A percentile compares a stretch with the other conserved stretches of the same genome.
Conservation (phyloP, 2,113 vertebrate genomes). For the Tachuris rubrigastra region DNA sequence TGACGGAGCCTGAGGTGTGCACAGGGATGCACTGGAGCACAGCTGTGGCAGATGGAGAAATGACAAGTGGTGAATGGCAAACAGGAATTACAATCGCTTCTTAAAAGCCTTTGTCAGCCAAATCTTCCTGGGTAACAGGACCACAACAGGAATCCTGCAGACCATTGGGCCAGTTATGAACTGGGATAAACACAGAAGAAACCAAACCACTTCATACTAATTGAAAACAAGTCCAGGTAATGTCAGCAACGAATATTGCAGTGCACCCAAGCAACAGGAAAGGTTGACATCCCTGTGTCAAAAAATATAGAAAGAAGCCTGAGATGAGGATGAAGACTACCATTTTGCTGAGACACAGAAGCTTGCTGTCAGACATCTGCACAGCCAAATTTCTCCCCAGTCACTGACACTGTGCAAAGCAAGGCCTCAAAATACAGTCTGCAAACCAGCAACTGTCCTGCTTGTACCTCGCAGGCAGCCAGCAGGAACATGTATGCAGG, state of each 20-base stretch:
- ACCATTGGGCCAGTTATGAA: not conserved
- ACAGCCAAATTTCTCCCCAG: accelerated
- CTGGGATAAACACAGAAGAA: not conserved
- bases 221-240: not conserved
- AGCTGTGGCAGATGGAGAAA: not conserved
- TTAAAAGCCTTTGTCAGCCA: not conserved
- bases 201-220: not conserved
- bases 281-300: not conserved
- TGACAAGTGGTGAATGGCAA: not conserved
- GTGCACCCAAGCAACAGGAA: not conserved
- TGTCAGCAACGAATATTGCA: not conserved
- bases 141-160: not conserved
- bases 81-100: not conserved
- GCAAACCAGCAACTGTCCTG: not conserved
- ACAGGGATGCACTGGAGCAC: not conserved
- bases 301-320: not conserved
- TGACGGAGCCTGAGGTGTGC: accelerated
- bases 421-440: not conserved
- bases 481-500: not conserved
- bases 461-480: not conserved
- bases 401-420: not conserved
- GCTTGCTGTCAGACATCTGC: not conserved
- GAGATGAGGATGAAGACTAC: not conserved
- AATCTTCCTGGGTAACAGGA: not conserved
- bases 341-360: not conserved